Base-by-base conservation (phyloP, 1,140 invertebrate species). In the Drosophila persimilis region DNA sequence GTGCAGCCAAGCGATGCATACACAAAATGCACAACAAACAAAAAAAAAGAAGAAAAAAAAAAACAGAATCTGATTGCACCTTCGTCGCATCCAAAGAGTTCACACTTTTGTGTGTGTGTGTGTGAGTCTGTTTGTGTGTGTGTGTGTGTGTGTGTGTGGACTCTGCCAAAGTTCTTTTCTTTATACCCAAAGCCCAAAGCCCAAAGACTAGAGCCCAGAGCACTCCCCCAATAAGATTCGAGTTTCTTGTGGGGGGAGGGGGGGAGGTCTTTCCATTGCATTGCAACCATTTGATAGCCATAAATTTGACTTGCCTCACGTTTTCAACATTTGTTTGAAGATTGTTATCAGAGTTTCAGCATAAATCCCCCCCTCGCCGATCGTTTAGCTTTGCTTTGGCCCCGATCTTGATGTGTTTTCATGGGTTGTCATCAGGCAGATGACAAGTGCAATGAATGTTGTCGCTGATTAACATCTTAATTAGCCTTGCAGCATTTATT, bases 281-380 rank as follows among this genome's bases (percentile, higher is more conserved):
- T 31, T 61, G 47, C 60, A 76, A 57, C 54, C 55, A 81, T 81
- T 70, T 80, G 78, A 88, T 71, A 72, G 83, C 70, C 74, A 86
- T 88, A 81, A 88, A 86, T 88, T 88, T 67, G 60, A 75, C 62
- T 67, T 64, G 70, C 70, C 88, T 81, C 81, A 86, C 81, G 81
- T 78, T 86, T 86, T 69, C 51, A 70, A 55, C 77, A 77, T 80
- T 85, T 76, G 53, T 52, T 39, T 39, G 35, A 26, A 31, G 67
- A 88, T 85, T 55, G 47, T 64, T 81, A 88, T 85, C 80, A 71
- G 44, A 54, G 20, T 43, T 55, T 3, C 31, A 31, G 31, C 31
- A 17, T 17, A 15, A 6, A 6, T 3, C 24, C 22, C 17, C 31
- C n/a, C 31, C 20, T 45, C n/a, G 43, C 2, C 20, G 45, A 61